A percentile compares a stretch with the other conserved stretches of the same genome.
phyloP scores from a whole-genome alignment of 2,888 invertebrate species.

The Plemyria rubiginata region DNA sequence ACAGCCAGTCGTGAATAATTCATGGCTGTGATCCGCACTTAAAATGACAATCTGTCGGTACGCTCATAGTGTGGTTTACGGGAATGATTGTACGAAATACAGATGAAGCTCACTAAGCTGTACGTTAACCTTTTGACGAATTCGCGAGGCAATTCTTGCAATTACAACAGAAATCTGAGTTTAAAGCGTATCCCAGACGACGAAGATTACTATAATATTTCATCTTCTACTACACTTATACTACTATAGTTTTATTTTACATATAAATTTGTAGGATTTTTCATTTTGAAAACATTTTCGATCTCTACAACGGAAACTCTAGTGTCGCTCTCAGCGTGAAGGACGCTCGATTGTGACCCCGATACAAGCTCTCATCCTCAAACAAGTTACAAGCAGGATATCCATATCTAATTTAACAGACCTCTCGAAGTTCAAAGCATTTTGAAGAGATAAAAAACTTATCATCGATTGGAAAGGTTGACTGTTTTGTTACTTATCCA shows the following conservation, averaged over 20 bases:
- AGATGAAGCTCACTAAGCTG: conserved; percentile 7
- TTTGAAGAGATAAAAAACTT: conserved; percentile 3
- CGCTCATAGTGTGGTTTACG: conserved; percentile 49
- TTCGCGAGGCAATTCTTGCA: neutral
- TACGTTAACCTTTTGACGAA: conserved; percentile 1
- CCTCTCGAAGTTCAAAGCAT: conserved; percentile 16
- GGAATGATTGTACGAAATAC: conserved; percentile 14
- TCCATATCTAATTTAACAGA: conserved; percentile 50
- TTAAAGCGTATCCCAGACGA: too few species aligned
- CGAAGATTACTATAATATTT: too few species aligned
- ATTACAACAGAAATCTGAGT: neutral
- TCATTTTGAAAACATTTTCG: conserved; percentile 15
- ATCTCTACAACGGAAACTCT: conserved; percentile 4
- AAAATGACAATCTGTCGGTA: conserved; percentile 70
- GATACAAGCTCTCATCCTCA: conserved; percentile 61
- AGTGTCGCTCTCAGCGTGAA: conserved; percentile 43
- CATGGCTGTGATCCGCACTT: conserved; percentile 68
- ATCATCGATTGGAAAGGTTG: neutral
- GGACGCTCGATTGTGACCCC: conserved; percentile 55
- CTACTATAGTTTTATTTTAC: too few species aligned
- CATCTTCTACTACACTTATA: too few species aligned
- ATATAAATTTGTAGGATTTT: neutral
- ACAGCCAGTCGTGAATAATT: conserved; percentile 69
- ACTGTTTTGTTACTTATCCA: neutral
- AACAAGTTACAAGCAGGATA: conserved; percentile 56